Base-by-base conservation (phyloP, 1,140 invertebrate genomes). In the Drosophila setifemur region DNA sequence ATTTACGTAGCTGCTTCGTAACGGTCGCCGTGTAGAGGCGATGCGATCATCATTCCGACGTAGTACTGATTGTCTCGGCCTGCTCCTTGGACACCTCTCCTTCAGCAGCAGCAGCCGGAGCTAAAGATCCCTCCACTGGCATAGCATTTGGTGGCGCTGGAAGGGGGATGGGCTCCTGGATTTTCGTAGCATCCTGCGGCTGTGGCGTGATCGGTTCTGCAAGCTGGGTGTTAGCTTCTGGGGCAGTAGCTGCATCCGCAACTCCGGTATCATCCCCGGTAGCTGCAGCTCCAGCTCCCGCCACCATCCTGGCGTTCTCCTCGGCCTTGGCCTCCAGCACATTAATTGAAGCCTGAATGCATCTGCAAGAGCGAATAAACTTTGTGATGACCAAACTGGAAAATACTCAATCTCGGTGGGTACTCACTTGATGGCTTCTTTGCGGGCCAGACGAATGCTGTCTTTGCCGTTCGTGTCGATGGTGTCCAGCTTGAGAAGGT, bases 401-500 rank as follows among this genome's bases (percentile, higher is more conserved):
- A 18, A 28, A 1, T 14, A 1, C 0, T 1, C 7, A 0, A 0
- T 5, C 0, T 1, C 9, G n/a, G 0, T 3, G 0, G 0, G 3
- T 0, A 35, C 79, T 57, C 49, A 83, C 78, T 94, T 95, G 6
- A 99, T 97, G 0, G 96, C 95, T 71, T 96, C 95, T 90, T 96
- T 97, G 12, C 97, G 92, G 0, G 96, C 95, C 52, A 94, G 93
- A 71, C 97, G 92, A 25, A 99, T 95, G 76, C 96, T 95, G 19
- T 98, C 96, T 78, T 96, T 95, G 1, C 97, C 97, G 58, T 97
- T 96, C 0, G 96, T 96, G 82, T 98, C 96, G 49, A 99, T 96
- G 71, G 95, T 95, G 89, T 99, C 98, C 54, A 98, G 90, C 90
- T 97, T 97, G 2, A 98, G 93, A 54, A 98, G 92, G 88, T 97